Evolutionary conservation across 2,888 invertebrate species (phyloP).

Genomic region (Phalera bucephala): DNA sequence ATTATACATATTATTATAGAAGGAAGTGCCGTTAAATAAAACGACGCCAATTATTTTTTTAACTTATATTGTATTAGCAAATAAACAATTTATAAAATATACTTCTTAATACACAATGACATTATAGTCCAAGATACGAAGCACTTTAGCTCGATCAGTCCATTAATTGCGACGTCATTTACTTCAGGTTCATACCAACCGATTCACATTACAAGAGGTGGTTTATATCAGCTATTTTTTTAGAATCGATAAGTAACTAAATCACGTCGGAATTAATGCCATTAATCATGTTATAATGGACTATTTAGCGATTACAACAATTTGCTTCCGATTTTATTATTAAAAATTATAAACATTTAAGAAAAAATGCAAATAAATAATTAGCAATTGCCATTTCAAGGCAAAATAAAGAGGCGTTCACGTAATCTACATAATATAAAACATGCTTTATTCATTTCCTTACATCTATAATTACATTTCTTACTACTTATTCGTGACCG

Average conservation of each 20-base stretch:
- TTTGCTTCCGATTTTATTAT: slow-evolving; percentile 58
- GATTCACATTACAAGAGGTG: slow-evolving; percentile 18
- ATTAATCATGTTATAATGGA: slow-evolving; percentile 32
- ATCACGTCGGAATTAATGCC: slow-evolving; percentile 40
- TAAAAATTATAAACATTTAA: slow-evolving; percentile 78
- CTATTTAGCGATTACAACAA: slow-evolving; percentile 70
- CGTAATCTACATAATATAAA: slow-evolving; percentile 79
- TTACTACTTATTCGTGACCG: slow-evolving; percentile 64
- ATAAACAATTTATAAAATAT: slow-evolving; percentile 83
- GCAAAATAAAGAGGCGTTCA: slow-evolving; percentile 72
- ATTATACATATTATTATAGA: no score
- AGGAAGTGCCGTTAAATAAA: no score
- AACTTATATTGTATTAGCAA: slow-evolving; percentile 86
- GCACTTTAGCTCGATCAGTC: slow-evolving; percentile 42
- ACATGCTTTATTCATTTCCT: slow-evolving; percentile 76
- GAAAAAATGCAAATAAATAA: slow-evolving; percentile 81
- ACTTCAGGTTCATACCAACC: no score
- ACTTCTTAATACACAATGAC: slow-evolving; percentile 74
- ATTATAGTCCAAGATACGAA: slow-evolving; percentile 63
- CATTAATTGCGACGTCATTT: slow-evolving; percentile 51
- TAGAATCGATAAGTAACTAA: no score
- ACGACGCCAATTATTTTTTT: slow-evolving; percentile 30
- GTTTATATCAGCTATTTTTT: no score
- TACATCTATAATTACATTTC: slow-evolving; percentile 75
- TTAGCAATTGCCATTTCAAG: slow-evolving; percentile 67